These are phyloP conservation scores for Mesodorylaimus sp. DNA, from an alignment of 2,888 invertebrate species.

Conservation along the genomic window DNA sequence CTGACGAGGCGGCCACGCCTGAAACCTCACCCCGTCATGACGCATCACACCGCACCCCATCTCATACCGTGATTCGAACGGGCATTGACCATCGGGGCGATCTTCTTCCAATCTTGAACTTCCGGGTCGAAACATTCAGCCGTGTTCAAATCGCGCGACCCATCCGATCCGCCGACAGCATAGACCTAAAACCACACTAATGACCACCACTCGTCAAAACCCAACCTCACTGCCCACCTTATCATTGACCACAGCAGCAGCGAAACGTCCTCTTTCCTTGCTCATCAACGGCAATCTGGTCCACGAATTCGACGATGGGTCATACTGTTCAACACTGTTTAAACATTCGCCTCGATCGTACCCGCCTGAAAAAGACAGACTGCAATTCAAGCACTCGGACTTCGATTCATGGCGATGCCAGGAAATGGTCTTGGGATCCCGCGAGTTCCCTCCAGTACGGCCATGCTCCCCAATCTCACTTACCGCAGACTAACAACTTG, in stretches of 20 bases:
- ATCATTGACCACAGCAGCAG: conserved; percentile 49
- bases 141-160: conserved; percentile 55
- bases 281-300: conserved; percentile 48
- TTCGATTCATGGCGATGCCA: too few relatives aligned
- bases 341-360: conserved; percentile 69
- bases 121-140: conserved; percentile 46
- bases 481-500: conserved; percentile 57
- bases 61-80: conserved; percentile 4
- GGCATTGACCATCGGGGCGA: conserved; percentile 36
- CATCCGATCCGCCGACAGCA: conserved; percentile 60
- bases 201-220: too few relatives aligned
- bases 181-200: conserved; percentile 20
- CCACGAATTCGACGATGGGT: conserved; percentile 52
- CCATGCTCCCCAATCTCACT: too few relatives aligned
- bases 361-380: conserved; percentile 46
- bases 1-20: background rate
- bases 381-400: too few relatives aligned
- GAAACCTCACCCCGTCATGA: too few relatives aligned
- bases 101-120: conserved; percentile 35
- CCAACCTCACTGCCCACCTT: too few relatives aligned
- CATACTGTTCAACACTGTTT: conserved; percentile 53
- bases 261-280: conserved; percentile 56
- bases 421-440: too few relatives aligned
- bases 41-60: too few relatives aligned
- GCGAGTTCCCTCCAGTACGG: too few relatives aligned